phyloP scores from a whole-genome alignment of 2,113 vertebrate species.

The Larimichthys crocea region DNA sequence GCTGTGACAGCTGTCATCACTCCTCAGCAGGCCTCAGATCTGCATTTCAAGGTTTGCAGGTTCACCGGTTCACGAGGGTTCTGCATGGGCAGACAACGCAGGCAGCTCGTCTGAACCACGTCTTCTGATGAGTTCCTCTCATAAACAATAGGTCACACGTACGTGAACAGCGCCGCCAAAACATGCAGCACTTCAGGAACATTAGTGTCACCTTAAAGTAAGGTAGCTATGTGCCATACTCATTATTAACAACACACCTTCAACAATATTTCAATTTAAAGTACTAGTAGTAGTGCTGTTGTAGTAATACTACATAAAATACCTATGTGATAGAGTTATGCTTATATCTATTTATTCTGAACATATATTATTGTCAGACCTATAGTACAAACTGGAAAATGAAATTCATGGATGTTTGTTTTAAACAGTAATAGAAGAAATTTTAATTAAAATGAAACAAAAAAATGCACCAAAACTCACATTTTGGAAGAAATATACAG shows the following conservation, averaged over 20 bases:
- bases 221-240: not conserved
- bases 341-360: not conserved
- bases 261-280: not conserved
- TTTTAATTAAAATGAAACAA: not conserved
- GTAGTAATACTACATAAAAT: not conserved
- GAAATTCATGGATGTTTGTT: not conserved
- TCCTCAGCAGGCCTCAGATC: conserved; percentile 82
- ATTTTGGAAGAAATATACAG: not conserved
- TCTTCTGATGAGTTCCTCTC: conserved; percentile 48
- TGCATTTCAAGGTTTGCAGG: conserved; percentile 83
- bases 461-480: not conserved
- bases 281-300: not conserved
- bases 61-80: conserved; percentile 75
- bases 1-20: conserved; percentile 86
- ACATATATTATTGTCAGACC: not conserved
- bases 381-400: not conserved
- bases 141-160: conserved; percentile 64
- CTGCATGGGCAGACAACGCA: conserved; percentile 71
- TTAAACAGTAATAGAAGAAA: not conserved
- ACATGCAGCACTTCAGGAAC: conserved; percentile 16
- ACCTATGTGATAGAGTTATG: not conserved
- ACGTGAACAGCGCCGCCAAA: conserved; percentile 13
- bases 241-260: conserved; percentile 20
- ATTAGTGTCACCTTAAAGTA: conserved; percentile 5
- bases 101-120: conserved; percentile 44